Conservation (phyloP, 2,888 invertebrate genomes). For the Dromius quadrimaculatus region DNA sequence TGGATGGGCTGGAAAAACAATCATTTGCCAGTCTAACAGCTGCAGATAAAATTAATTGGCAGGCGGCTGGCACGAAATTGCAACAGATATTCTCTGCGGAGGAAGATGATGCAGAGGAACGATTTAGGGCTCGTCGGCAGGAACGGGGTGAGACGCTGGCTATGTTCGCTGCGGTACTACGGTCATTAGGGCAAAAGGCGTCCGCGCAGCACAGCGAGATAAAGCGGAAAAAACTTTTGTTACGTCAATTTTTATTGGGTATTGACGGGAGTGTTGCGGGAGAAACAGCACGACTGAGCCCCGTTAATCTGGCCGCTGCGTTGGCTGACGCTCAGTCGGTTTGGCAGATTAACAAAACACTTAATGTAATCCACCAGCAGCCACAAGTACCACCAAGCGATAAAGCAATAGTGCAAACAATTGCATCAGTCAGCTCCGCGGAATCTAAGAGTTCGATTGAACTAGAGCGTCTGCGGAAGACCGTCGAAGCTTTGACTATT, state of each 20-base stretch:
- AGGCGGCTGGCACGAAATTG: too few relatives aligned
- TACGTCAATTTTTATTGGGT: not conserved
- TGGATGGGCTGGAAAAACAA: too few relatives aligned
- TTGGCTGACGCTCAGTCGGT: not conserved
- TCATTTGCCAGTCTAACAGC: too few relatives aligned
- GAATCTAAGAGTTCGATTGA: too few relatives aligned
- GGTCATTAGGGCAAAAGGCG: not conserved
- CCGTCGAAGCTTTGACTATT: too few relatives aligned
- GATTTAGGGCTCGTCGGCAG: not conserved
- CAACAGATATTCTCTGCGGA: too few relatives aligned
- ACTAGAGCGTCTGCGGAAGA: too few relatives aligned
- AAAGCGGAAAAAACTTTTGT: not conserved
- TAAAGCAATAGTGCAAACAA: too few relatives aligned
- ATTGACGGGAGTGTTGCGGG: not conserved
- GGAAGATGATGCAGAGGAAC: not conserved
- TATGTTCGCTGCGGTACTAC: not conserved
- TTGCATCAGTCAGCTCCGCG: too few relatives aligned
- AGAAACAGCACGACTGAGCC: not conserved
- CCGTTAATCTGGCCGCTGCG: not conserved
- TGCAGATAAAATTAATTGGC: too few relatives aligned
- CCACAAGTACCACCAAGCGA: too few relatives aligned
- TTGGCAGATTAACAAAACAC: not conserved
- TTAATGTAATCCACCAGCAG: not conserved
- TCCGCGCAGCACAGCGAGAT: not conserved
- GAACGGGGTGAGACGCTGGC: not conserved